Evolutionary conservation across 2,113 vertebrate genomes (phyloP).

Genomic region (Saiga tatarica): DNA sequence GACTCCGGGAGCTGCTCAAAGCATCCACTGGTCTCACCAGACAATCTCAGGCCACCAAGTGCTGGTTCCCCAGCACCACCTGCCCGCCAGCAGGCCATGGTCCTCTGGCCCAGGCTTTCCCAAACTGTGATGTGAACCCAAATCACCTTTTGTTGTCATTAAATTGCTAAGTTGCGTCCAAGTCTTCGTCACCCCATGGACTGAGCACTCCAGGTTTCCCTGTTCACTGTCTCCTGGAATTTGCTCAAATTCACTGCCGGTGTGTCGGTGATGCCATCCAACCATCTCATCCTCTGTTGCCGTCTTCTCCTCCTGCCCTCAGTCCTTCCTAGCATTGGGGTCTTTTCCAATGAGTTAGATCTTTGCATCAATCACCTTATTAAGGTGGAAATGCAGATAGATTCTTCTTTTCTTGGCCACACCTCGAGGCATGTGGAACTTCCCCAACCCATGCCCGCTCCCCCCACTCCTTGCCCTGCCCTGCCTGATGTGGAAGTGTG

Average conservation of each 20-base stretch:
- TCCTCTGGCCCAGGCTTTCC: background rate
- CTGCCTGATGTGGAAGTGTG: background rate
- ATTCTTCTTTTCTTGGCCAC: background rate
- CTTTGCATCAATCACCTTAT: background rate
- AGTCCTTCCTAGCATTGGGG: background rate
- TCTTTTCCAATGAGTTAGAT: background rate
- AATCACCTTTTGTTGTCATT: background rate
- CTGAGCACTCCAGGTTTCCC: background rate
- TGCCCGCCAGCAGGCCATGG: background rate
- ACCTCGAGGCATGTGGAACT: background rate
- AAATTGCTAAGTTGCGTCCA: background rate
- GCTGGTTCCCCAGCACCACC: background rate
- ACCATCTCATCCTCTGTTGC: background rate
- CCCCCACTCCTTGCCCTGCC: rapidly evolving
- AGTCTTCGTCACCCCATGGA: background rate
- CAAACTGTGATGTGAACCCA: background rate
- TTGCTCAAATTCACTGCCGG: background rate
- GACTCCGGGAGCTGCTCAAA: rapidly evolving
- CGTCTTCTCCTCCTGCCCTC: background rate
- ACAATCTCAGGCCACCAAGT: background rate
- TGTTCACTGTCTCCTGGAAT: background rate
- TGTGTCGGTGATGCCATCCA: background rate
- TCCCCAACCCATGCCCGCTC: background rate
- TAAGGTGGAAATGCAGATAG: background rate
- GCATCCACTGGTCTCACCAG: background rate